A percentile compares a stretch with the other conserved stretches of the same genome.
Conservation (phyloP, 2,113 vertebrate genomes). For the Chaetops frenatus region DNA sequence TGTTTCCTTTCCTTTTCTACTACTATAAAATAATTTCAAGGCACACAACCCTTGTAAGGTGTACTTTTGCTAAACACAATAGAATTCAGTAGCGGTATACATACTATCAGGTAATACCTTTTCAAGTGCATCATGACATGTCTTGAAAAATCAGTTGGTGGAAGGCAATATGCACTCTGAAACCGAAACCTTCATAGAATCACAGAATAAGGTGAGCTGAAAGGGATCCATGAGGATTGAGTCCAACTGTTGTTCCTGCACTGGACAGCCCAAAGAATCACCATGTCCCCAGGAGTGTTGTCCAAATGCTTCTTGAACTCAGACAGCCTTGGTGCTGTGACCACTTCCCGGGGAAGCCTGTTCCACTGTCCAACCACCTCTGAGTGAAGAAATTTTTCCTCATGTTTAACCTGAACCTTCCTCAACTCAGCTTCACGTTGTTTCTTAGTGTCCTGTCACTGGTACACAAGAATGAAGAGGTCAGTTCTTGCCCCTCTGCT, state of each 20-base stretch:
- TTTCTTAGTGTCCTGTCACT: neutral
- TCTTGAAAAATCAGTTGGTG: neutral
- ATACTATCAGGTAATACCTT: neutral
- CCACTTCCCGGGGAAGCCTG: neutral
- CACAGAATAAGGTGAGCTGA: neutral
- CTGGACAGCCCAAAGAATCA: neutral
- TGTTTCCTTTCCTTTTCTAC: neutral
- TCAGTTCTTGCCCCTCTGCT: neutral
- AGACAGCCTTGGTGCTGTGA: too few species aligned
- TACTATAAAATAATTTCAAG: neutral
- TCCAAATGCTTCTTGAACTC: neutral
- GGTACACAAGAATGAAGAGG: neutral
- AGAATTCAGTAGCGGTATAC: neutral
- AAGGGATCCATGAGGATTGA: neutral
- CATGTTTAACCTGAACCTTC: neutral
- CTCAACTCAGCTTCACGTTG: neutral
- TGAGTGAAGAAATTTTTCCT: neutral
- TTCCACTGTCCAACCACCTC: neutral
- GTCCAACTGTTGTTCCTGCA: neutral
- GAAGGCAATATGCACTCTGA: neutral
- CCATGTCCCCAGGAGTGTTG: rapidly evolving
- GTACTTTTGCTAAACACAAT: neutral
- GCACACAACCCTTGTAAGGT: neutral
- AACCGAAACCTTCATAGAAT: neutral
- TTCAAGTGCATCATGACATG: neutral